Percentiles rank a stretch among this genome's conserved stretches.
phyloP scores from a whole-genome alignment of 2,113 vertebrate genomes.

The Pachyramphus minor region DNA sequence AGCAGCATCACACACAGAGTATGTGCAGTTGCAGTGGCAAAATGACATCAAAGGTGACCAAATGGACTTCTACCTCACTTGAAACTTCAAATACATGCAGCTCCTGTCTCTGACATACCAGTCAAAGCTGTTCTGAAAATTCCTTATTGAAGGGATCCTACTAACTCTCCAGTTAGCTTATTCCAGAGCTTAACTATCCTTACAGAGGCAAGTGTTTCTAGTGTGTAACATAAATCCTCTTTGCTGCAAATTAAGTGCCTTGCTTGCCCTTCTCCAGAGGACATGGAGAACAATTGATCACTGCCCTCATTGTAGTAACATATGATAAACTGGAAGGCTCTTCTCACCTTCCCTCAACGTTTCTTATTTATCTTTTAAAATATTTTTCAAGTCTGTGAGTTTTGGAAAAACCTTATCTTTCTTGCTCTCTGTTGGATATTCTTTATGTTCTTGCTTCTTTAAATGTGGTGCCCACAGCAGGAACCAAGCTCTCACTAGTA shows the following conservation, averaged over 20 bases:
- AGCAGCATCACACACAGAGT: rapidly evolving
- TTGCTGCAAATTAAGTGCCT: conserved; percentile 25
- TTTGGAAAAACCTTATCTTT: background rate
- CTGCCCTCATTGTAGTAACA: background rate
- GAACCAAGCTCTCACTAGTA: background rate
- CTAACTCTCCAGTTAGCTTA: background rate
- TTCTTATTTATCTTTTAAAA: background rate
- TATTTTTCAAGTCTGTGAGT: background rate
- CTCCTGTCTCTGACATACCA: background rate
- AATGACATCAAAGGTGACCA: background rate
- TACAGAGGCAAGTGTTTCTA: background rate
- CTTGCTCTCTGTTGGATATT: background rate
- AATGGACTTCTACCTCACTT: background rate
- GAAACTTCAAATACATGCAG: background rate
- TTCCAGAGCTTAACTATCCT: background rate
- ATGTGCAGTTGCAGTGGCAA: background rate
- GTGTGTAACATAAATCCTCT: conserved; percentile 5
- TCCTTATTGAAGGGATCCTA: background rate
- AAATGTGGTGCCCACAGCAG: background rate
- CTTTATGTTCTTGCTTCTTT: background rate
- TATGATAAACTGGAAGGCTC: background rate
- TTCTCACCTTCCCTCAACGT: background rate
- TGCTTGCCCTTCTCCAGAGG: background rate
- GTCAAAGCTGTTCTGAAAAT: background rate
- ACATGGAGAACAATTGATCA: background rate